Conservation (phyloP, 2,797 vertebrate species). For the Valencia hispanica region DNA sequence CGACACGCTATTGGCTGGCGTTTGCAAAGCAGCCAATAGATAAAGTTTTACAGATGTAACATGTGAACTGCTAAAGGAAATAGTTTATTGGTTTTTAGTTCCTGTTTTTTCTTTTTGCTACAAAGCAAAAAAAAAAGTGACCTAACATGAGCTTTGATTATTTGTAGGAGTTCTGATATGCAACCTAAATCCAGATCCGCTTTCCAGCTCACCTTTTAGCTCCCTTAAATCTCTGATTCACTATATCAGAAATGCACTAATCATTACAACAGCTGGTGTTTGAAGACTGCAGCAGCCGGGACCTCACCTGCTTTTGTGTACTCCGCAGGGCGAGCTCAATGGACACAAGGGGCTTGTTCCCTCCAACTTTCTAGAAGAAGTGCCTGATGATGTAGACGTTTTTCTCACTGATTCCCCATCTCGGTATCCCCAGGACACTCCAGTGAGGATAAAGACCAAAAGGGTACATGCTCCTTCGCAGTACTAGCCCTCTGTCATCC, state of each 20-base stretch:
- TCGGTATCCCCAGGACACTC: slow-evolving; percentile 85
- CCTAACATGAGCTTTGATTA: neutral
- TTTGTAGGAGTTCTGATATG: neutral
- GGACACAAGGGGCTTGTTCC: slow-evolving; percentile 98
- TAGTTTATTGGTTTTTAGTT: neutral
- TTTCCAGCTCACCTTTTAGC: neutral
- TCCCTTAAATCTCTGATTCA: neutral
- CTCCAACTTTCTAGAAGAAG: slow-evolving; percentile 99
- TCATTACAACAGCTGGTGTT: neutral
- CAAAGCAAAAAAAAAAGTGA: neutral
- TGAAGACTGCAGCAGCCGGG: neutral
- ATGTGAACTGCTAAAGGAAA: neutral
- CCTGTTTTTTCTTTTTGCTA: neutral
- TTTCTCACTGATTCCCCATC: slow-evolving; percentile 91
- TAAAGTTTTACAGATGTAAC: too few relatives aligned
- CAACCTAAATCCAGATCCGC: neutral
- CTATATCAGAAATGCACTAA: neutral
- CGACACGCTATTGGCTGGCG: too few relatives aligned
- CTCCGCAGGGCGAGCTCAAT: slow-evolving; percentile 91
- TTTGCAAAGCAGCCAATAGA: too few relatives aligned
- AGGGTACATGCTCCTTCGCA: slow-evolving; percentile 91
- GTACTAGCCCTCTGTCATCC: slow-evolving; percentile 79
- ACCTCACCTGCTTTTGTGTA: slow-evolving; percentile 32
- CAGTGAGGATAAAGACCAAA: slow-evolving; percentile 91
- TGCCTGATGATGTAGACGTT: slow-evolving; percentile 99